Evolutionary conservation across 2,888 invertebrate species (phyloP).

Genomic region (Bursaphelenchus okinawaensis): DNA sequence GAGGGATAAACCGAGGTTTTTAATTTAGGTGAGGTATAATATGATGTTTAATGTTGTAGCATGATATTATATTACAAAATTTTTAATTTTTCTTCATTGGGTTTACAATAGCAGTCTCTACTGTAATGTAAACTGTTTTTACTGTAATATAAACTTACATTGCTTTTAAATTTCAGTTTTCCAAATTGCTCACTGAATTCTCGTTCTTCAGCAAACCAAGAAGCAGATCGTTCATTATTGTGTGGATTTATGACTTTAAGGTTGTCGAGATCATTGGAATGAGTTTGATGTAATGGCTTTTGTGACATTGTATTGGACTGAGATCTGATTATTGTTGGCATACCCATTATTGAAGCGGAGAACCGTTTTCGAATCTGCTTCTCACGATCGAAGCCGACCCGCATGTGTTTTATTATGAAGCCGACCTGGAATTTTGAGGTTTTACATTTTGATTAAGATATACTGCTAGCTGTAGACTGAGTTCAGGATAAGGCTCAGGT

Average conservation of each 20-base stretch:
- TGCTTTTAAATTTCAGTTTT: neutral
- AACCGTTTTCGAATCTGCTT: slow-evolving; percentile 27
- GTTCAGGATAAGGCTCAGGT: too few species aligned
- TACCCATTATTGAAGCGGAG: slow-evolving; percentile 22
- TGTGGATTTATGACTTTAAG: neutral
- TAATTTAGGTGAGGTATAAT: too few species aligned
- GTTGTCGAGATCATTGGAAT: neutral
- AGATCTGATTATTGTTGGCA: neutral
- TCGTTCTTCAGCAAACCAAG: neutral
- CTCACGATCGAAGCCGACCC: slow-evolving; percentile 51
- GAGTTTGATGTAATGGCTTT: neutral
- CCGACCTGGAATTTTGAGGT: slow-evolving; percentile 41
- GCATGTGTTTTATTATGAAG: slow-evolving; percentile 53
- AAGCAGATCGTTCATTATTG: neutral
- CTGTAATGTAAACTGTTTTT: too few species aligned
- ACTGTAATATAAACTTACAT: too few species aligned
- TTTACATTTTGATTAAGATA: too few species aligned
- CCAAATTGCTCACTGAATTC: neutral
- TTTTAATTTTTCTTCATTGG: too few species aligned
- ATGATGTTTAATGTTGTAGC: too few species aligned
- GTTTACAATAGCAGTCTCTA: too few species aligned
- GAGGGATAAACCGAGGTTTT: too few species aligned
- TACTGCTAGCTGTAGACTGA: too few species aligned
- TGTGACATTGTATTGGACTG: neutral
- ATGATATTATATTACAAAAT: too few species aligned